A percentile compares a stretch with the other conserved stretches of the same genome.
Conservation (phyloP, 2,797 vertebrate species). For the Coreius guichenoti region DNA sequence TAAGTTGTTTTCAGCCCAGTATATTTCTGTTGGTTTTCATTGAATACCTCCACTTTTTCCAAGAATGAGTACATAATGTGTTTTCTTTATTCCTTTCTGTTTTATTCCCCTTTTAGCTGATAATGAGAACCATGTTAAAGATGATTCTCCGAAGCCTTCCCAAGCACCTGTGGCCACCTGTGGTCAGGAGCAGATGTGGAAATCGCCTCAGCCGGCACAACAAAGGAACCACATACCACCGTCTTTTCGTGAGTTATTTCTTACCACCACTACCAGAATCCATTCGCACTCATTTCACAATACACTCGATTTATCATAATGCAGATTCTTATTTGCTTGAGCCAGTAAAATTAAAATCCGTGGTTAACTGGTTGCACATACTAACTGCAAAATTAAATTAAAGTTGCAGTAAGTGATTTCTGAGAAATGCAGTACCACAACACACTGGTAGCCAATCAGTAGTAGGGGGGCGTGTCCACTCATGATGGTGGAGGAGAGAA, state of each 20-base stretch:
- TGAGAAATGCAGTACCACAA: background rate
- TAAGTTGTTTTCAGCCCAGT: background rate
- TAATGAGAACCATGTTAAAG: conserved; percentile 94
- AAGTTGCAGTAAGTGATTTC: background rate
- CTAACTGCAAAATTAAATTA: background rate
- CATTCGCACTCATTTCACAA: background rate
- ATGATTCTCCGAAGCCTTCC: conserved; percentile 88
- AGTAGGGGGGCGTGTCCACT: background rate
- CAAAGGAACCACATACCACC: conserved; percentile 90
- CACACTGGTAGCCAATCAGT: background rate
- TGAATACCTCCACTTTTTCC: background rate
- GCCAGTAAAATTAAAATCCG: no score
- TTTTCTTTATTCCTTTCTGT: conserved; percentile 40
- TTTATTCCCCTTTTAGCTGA: conserved; percentile 82
- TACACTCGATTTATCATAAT: background rate
- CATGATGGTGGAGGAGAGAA: background rate
- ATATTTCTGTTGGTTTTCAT: background rate
- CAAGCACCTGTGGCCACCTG: conserved; percentile 78
- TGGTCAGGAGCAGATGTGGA: conserved; percentile 87
- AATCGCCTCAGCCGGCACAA: conserved; percentile 76
- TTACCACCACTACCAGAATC: background rate
- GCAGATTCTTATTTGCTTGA: background rate
- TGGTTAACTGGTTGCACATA: no score
- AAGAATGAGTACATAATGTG: background rate
- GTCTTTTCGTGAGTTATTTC: conserved; percentile 65